A percentile compares a stretch with the other conserved stretches of the same genome.
These are phyloP conservation scores for Phylloscopus trochiloides DNA, from an alignment of 2,113 vertebrate species.

Conservation along the genomic window DNA sequence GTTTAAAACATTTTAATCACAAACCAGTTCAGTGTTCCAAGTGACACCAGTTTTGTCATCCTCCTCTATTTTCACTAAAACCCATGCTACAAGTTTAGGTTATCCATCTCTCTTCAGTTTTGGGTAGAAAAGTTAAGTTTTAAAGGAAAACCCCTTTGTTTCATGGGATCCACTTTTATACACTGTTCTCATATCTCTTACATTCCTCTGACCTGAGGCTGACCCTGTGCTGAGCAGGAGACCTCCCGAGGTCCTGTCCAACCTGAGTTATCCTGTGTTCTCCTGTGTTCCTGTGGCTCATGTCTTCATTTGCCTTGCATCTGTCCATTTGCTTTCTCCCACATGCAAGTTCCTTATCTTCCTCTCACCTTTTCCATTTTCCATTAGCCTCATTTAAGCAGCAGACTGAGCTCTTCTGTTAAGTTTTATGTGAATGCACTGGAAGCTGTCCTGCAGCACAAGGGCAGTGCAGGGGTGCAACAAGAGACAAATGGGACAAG, in stretches of 20 bases:
- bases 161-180: background rate
- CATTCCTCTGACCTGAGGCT: background rate
- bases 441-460: background rate
- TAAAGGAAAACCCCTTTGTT: background rate
- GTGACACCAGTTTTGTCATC: background rate
- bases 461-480: background rate
- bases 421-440: background rate
- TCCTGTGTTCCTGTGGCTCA: background rate
- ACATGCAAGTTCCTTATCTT: background rate
- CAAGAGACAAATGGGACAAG: background rate
- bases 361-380: background rate
- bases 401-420: background rate
- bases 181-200: background rate
- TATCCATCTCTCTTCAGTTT: background rate
- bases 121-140: background rate
- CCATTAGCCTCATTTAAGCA: background rate
- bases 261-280: background rate
- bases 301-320: background rate
- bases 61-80: background rate
- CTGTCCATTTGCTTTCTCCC: background rate
- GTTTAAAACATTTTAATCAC: background rate
- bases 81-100: background rate
- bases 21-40: background rate
- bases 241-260: rapidly evolving
- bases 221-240: background rate